phyloP scores from a whole-genome alignment of 2,888 invertebrate species.

The Chalcosyrphus nemorum region DNA sequence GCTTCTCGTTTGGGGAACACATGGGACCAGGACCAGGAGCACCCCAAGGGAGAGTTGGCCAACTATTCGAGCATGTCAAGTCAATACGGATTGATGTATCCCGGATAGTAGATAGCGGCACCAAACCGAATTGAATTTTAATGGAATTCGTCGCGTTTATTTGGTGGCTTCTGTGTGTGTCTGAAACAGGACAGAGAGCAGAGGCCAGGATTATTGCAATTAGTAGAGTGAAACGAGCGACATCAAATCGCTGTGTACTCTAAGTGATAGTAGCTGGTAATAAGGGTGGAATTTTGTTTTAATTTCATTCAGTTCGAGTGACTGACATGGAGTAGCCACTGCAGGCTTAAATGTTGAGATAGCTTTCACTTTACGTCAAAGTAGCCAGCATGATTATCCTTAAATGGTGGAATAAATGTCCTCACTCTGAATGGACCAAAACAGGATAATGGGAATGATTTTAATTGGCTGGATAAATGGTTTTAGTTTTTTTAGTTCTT shows the following conservation, averaged over 20 bases:
- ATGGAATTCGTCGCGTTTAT: slow-evolving; percentile 31
- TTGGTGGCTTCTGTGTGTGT: slow-evolving; percentile 6
- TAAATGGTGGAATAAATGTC: neutral
- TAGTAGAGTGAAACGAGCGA: neutral
- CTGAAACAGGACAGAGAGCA: neutral
- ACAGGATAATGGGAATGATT: too few species aligned
- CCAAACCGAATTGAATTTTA: slow-evolving; percentile 51
- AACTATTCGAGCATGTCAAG: slow-evolving; percentile 15
- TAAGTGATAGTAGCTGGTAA: neutral
- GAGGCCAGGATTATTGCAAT: neutral
- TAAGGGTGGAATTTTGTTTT: neutral
- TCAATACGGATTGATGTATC: slow-evolving; percentile 29
- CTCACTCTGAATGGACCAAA: too few species aligned
- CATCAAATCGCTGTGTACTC: neutral
- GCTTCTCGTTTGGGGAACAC: neutral
- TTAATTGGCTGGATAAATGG: too few species aligned
- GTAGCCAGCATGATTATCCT: neutral
- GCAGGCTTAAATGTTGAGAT: neutral
- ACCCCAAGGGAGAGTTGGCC: neutral
- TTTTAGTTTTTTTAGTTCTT: too few species aligned
- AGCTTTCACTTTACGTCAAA: too few species aligned
- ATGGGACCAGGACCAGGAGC: too few species aligned
- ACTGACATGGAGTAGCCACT: neutral
- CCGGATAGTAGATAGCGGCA: slow-evolving; percentile 1
- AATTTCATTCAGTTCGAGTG: slow-evolving; percentile 1